These are phyloP conservation scores for Neocrepidodera transversa DNA, from an alignment of 2,888 invertebrate genomes.

Conservation along the genomic window DNA sequence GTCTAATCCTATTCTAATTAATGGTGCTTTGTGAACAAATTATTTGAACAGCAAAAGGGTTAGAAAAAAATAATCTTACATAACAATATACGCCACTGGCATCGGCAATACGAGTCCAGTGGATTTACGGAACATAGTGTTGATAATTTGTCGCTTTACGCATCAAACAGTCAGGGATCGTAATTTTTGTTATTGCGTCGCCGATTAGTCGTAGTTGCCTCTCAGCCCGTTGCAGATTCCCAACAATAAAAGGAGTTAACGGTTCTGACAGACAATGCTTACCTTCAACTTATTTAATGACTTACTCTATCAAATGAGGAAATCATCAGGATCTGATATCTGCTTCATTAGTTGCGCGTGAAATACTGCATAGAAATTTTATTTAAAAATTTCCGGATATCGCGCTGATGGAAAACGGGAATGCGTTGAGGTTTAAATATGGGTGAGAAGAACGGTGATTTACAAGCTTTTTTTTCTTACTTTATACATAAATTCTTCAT, in stretches of 20 bases:
- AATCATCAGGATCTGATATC: constrained; percentile 22
- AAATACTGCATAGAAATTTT: constrained; percentile 6
- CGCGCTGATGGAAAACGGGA: not conserved
- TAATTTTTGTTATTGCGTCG: constrained; percentile 4
- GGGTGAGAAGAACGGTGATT: not conserved
- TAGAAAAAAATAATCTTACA: too few species aligned
- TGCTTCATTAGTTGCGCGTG: constrained; percentile 15
- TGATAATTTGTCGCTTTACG: constrained; percentile 9
- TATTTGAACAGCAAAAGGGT: too few species aligned
- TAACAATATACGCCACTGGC: not conserved
- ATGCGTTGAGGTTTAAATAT: not conserved
- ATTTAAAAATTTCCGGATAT: not conserved
- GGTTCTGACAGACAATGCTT: constrained; percentile 15
- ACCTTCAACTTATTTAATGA: constrained; percentile 12
- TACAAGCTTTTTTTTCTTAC: too few species aligned
- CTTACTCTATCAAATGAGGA: constrained; percentile 16
- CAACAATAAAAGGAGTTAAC: constrained; percentile 16
- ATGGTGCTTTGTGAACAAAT: too few species aligned
- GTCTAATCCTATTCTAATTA: too few species aligned
- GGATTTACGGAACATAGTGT: constrained; percentile 2
- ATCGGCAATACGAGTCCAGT: not conserved
- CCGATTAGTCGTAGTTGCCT: constrained; percentile 7
- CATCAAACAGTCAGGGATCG: constrained; percentile 3
- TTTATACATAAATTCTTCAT: too few species aligned
- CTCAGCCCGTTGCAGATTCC: not conserved